Conservation (phyloP, 2,888 invertebrate species). For the Acanthococcus lagerstroemiae region DNA sequence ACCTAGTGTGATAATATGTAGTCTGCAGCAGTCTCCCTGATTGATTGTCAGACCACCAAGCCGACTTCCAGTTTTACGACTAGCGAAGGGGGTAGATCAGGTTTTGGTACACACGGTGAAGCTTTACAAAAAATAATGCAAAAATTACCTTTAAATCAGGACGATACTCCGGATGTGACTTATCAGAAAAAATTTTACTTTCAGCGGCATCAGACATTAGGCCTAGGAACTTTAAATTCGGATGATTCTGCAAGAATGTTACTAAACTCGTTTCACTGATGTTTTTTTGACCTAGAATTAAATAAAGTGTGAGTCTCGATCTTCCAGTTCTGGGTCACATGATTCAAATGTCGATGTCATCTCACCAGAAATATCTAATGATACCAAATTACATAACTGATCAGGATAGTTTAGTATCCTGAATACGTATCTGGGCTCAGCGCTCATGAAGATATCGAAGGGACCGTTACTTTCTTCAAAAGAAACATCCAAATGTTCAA, state of each 20-base stretch:
- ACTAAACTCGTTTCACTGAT: constrained; percentile 44
- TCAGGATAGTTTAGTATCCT: constrained; percentile 43
- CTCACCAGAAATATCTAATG: constrained; percentile 54
- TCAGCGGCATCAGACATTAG: constrained; percentile 49
- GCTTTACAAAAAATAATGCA: too few relatives aligned
- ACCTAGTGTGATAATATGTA: too few relatives aligned
- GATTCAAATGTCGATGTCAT: too few relatives aligned
- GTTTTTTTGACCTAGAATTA: constrained; percentile 45
- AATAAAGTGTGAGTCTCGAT: too few relatives aligned
- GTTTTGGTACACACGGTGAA: too few relatives aligned
- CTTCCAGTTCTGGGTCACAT: too few relatives aligned
- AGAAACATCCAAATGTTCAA: constrained; percentile 32
- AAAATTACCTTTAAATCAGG: constrained; percentile 43
- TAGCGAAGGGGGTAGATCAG: too few relatives aligned
- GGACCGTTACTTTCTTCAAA: constrained; percentile 22
- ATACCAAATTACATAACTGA: constrained; percentile 48
- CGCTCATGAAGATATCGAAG: constrained; percentile 3
- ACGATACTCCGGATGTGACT: constrained; percentile 42
- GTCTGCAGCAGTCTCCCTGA: too few relatives aligned
- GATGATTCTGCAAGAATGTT: constrained; percentile 45
- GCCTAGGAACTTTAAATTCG: constrained; percentile 47
- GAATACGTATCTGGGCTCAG: neutral
- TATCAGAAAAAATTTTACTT: constrained; percentile 46
- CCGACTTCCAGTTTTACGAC: too few relatives aligned
- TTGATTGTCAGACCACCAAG: too few relatives aligned